Evolutionary conservation across 2,113 vertebrate genomes (phyloP).

Genomic region (Rhea pennata): DNA sequence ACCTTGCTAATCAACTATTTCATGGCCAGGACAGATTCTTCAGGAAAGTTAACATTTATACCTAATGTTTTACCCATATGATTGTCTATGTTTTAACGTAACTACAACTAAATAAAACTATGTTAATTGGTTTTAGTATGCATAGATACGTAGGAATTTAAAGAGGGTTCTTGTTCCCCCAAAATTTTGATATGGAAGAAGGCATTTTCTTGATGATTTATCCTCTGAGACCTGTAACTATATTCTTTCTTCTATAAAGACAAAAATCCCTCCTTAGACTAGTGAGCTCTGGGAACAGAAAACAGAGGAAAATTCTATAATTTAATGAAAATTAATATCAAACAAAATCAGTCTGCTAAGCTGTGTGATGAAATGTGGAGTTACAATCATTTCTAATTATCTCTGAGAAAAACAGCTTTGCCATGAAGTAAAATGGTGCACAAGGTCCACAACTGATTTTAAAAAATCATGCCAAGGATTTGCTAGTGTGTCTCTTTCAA

Average conservation of each 20-base stretch:
- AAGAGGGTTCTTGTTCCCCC: background rate
- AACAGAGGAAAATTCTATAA: background rate
- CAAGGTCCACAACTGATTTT: background rate
- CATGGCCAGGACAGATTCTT: background rate
- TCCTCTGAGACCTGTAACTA: background rate
- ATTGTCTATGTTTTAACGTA: background rate
- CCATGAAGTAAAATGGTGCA: background rate
- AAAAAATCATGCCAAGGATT: background rate
- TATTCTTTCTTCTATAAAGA: background rate
- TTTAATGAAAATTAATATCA: slow-evolving; percentile 5
- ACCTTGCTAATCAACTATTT: background rate
- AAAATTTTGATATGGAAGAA: background rate
- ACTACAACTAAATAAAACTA: background rate
- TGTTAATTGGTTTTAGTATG: background rate
- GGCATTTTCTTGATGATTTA: background rate
- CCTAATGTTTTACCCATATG: background rate
- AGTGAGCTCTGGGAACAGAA: background rate
- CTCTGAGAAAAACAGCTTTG: background rate
- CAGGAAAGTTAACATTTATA: background rate
- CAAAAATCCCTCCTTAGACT: background rate
- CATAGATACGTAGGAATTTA: background rate
- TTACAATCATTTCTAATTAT: background rate
- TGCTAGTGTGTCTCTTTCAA: background rate
- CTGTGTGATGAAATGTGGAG: background rate
- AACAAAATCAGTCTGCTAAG: background rate